Evolutionary conservation across 2,888 invertebrate genomes (phyloP), one percentile per base, ranked within the genome.

Genomic region (Minunthozetes semirufus): DNA sequence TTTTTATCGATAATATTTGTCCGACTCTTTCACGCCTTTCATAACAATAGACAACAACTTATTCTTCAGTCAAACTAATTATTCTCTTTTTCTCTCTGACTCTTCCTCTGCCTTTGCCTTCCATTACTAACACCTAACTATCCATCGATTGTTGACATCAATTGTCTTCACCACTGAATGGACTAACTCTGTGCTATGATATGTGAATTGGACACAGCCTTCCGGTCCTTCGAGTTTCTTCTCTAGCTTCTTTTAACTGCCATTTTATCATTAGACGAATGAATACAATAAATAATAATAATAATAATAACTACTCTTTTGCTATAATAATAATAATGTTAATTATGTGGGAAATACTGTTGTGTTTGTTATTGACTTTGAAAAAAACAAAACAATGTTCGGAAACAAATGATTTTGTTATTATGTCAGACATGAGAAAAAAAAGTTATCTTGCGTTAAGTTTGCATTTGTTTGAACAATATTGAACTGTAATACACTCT

Each of bases 231-330:
- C 79, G 76, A 79, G 80, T 78, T 80, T 80, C 79, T 80, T 80
- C 78, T 80, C 80, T 73, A 80, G 79, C 78, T 80, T 80, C 78
- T 80, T 80, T 77, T 80, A 79, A 80, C 61, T 59, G 53, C 72
- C 72, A 72, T 70, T 70, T 70, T 22, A 70, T 70, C 46, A 68
- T 77, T 72, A 72, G 46, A 63, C 29, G 27, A 71, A 61, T 53
- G 33, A 66, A 66, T 33, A 15, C 33, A 38, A 33, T 33, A 8
- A 66, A 38, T 53, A 66, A 38, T 15, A 66, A 66, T 25, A 59
- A 13, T n/a, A 56, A 56, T 56, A 63, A 63, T 29, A n/a, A 27
- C 38, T 59, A 29, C 59, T 56, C 56, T 59, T 59, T 59, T 59
- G 42, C 42, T 27, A 19, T 50, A 50, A 50, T 59, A 59, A 59